Evolutionary conservation across 2,888 invertebrate species (phyloP), one percentile per base, ranked within the genome.

Genomic region (Nymphalis urticae): DNA sequence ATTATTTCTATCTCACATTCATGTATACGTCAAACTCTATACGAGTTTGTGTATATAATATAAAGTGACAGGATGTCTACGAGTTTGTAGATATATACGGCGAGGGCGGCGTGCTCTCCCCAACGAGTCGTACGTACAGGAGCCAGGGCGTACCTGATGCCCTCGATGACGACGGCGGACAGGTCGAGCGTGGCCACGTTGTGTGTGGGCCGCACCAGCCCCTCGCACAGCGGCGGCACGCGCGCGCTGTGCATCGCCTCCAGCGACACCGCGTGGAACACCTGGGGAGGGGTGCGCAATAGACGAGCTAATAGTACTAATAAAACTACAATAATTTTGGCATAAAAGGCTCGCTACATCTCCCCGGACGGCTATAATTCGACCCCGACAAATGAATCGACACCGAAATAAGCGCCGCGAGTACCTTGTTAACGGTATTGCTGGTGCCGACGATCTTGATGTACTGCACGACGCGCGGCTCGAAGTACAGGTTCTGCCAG

Each of bases 401-500:
- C 27, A 27, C 21, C 5, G 27, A 5, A 3, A 27, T 27, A 1
- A 3, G n/a, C 50, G 50, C 17, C n/a, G 50, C 7, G 50, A 8
- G n/a, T 5, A 96, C 98, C 93, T 97, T 96, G 87, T 98, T 98
- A 36, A 98, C 97, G 19, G 98, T 98, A 86, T 99, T 99, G 86
- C 98, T 96, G 24, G 98, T 98, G 77, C 99, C 99, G 65, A 96
- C 95, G 71, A 97, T 91, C 77, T 95, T 94, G 76, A 97, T 95
- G 85, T 94, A 97, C 88, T 96, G 96, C 72, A 98, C 97, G 65
- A 99, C 98, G 70, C 97, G 91, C 48, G 97, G 95, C 76, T 95
- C 95, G 89, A 99, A 99, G 92, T 97, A 98, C 62, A 99, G 94
- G 84, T 95, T 96, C 92, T 99, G 99, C 98, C 98, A 98, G 21